Conservation (phyloP, 2,797 vertebrate genomes). For the Danio aesculapii region DNA sequence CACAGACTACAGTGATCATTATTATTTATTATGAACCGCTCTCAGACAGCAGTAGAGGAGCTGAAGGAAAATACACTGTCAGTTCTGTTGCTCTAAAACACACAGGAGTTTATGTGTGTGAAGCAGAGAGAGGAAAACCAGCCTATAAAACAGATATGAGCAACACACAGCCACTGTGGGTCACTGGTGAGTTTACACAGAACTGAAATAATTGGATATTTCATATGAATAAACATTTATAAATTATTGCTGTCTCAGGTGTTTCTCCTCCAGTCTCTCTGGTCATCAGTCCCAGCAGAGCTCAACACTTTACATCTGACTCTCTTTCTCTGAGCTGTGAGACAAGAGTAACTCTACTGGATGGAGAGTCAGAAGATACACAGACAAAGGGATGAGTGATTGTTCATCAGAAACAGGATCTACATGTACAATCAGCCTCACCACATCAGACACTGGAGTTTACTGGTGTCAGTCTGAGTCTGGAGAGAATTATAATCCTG, state of each 20-base stretch:
- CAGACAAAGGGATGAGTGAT: background rate
- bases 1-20: fast-evolving
- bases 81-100: background rate
- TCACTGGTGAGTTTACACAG: slow-evolving; percentile 7
- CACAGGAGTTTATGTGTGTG: background rate
- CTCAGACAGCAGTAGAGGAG: slow-evolving; percentile 23
- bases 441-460: background rate
- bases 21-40: background rate
- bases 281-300: slow-evolving; percentile 7
- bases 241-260: background rate
- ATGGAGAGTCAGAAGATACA: slow-evolving; percentile 37
- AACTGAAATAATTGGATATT: background rate
- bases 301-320: slow-evolving; percentile 13
- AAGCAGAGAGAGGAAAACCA: background rate
- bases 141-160: fast-evolving
- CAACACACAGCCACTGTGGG: background rate
- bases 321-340: slow-evolving; percentile 31
- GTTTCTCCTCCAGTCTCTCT: slow-evolving; percentile 12
- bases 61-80: slow-evolving; percentile 1
- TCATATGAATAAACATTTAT: no score
- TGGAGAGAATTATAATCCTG: no score
- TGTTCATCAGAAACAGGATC: slow-evolving; percentile 24
- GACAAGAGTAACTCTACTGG: background rate
- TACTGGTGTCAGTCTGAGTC: no score
- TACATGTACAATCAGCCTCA: background rate